A percentile compares a stretch with the other conserved stretches of the same genome.
These are phyloP conservation scores for Drosophila suzukii DNA, from an alignment of 1,140 invertebrate species.

Conservation along the genomic window DNA sequence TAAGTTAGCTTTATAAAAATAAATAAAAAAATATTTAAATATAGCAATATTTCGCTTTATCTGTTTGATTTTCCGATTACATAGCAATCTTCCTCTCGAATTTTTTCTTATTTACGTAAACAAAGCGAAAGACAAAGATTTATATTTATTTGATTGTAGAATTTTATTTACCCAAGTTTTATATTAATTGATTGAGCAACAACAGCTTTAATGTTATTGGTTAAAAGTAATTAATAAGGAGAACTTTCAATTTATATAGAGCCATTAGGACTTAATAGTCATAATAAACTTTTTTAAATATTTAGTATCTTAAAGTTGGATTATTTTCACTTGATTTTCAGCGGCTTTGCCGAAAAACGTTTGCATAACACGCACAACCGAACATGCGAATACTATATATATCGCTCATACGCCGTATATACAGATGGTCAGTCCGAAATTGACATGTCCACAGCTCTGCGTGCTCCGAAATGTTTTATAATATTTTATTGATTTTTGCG, in stretches of 20 bases:
- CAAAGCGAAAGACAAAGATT: background rate
- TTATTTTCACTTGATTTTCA: conserved; percentile 25
- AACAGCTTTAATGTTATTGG: background rate
- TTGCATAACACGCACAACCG: conserved; percentile 78
- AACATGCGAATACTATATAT: conserved; percentile 33
- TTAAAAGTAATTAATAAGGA: background rate
- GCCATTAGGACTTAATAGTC: background rate
- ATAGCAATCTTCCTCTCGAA: background rate
- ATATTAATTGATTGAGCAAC: background rate
- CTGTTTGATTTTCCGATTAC: background rate
- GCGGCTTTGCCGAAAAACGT: conserved; percentile 44
- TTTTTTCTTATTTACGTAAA: conserved; percentile 26
- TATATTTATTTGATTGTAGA: background rate
- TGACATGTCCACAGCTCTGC: conserved; percentile 12
- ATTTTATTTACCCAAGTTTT: conserved; percentile 1
- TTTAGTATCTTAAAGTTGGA: background rate
- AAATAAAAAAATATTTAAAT: too few relatives aligned
- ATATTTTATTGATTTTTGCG: conserved; percentile 38
- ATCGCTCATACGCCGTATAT: conserved; percentile 4
- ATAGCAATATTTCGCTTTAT: background rate
- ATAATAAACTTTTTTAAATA: background rate
- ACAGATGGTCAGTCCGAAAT: conserved; percentile 9
- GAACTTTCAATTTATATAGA: background rate
- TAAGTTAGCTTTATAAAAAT: too few relatives aligned
- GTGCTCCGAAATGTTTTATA: conserved; percentile 33